Evolutionary conservation across 1,140 invertebrate species (phyloP).

Genomic region (Nomia melanderi): DNA sequence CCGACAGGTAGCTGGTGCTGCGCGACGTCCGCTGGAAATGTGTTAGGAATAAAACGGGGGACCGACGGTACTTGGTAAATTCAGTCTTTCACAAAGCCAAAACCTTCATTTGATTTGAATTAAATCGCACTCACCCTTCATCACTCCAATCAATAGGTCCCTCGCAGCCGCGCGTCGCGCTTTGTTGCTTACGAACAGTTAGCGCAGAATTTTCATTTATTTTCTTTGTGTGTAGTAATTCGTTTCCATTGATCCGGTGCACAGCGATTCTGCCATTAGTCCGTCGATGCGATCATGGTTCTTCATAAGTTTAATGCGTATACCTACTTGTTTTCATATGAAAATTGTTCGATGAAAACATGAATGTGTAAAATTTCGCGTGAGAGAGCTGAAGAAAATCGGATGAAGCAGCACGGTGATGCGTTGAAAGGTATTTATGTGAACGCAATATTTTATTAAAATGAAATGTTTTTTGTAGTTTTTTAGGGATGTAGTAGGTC

Average conservation of each 20-base stretch:
- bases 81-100: constrained; percentile 11
- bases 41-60: constrained; percentile 17
- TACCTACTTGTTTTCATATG: no score
- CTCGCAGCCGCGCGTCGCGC: not conserved
- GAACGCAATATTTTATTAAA: no score
- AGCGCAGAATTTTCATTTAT: not conserved
- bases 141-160: not conserved
- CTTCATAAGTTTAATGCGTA: not conserved
- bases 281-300: not conserved
- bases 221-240: not conserved
- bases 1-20: not conserved
- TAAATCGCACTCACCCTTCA: not conserved
- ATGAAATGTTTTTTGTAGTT: no score
- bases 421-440: no score
- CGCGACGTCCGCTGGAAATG: not conserved
- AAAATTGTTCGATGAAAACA: no score
- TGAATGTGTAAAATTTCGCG: no score
- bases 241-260: not conserved
- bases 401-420: no score
- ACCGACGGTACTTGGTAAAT: constrained; percentile 2
- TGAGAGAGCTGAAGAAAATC: no score
- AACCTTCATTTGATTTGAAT: constrained; percentile 29
- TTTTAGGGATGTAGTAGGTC: no score
- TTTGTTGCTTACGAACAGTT: not conserved
- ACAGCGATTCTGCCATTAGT: not conserved